phyloP scores from a whole-genome alignment of 2,113 vertebrate genomes.

The Phyllostomus discolor region DNA sequence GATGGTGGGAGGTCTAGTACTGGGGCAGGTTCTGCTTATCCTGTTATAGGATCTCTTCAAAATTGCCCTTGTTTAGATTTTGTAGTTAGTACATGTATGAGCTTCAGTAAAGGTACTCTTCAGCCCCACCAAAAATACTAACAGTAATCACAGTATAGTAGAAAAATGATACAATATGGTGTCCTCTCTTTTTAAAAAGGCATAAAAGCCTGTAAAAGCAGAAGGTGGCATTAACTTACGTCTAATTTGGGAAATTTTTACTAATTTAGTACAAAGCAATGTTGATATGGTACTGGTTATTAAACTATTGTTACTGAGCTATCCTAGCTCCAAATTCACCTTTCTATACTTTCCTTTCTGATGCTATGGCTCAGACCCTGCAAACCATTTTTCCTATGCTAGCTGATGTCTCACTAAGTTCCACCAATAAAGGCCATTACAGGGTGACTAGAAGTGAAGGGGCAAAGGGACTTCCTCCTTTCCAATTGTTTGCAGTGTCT shows the following conservation, averaged over 20 bases:
- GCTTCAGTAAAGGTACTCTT: neutral
- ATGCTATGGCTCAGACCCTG: neutral
- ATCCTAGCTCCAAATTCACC: neutral
- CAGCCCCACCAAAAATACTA: neutral
- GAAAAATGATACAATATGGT: constrained; percentile 17
- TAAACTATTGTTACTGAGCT: neutral
- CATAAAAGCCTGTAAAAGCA: constrained; percentile 2
- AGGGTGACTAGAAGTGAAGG: neutral
- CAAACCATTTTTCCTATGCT: neutral
- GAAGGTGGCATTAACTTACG: constrained; percentile 1
- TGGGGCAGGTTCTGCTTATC: neutral
- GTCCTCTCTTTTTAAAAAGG: constrained; percentile 27
- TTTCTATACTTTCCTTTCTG: neutral
- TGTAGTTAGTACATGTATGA: neutral
- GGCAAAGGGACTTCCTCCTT: neutral
- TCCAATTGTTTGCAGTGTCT: neutral
- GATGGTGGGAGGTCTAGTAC: neutral
- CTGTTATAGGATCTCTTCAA: neutral
- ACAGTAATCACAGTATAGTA: neutral
- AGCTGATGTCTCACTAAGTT: neutral
- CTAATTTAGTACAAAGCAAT: constrained; percentile 21
- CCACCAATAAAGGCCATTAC: neutral
- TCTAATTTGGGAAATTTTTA: constrained; percentile 5
- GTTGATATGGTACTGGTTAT: neutral
- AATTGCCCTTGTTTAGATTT: neutral